phyloP scores from a whole-genome alignment of 2,888 invertebrate species.

The Mylabris sibirica region DNA sequence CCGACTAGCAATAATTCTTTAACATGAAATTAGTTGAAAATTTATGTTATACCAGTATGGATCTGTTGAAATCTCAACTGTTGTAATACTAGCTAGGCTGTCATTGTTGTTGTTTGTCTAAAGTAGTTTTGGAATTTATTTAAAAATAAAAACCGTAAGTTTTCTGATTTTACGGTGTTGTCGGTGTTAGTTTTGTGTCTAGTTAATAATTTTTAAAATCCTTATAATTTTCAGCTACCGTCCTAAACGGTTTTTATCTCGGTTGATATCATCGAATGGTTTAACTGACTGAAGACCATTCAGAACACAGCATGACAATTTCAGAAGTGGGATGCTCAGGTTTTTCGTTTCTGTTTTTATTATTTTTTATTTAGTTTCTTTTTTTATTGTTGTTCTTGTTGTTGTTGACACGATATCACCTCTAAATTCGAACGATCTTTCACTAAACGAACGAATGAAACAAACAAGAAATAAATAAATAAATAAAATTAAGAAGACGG shows the following conservation, averaged over 20 bases:
- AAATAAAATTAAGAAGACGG: neutral
- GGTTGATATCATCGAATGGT: slow-evolving; percentile 13
- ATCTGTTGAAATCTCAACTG: slow-evolving; percentile 5
- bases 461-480: too few species aligned
- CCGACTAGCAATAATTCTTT: too few species aligned
- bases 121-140: slow-evolving; percentile 10
- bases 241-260: slow-evolving; percentile 18
- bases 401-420: slow-evolving; percentile 2
- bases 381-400: neutral
- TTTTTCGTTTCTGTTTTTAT: neutral
- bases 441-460: neutral
- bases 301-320: slow-evolving; percentile 4
- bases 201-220: slow-evolving; percentile 15
- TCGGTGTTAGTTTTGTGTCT: slow-evolving; percentile 6
- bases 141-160: neutral
- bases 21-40: neutral
- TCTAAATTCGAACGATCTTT: slow-evolving; percentile 7
- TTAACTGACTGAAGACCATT: slow-evolving; percentile 6
- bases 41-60: neutral
- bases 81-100: neutral
- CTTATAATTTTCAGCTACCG: slow-evolving; percentile 19
- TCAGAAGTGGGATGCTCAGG: slow-evolving; percentile 7
- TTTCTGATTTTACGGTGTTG: slow-evolving; percentile 12
- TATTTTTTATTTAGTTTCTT: neutral
- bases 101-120: neutral